Conservation (phyloP, 2,888 invertebrate species). For the Lycaena phlaeas region DNA sequence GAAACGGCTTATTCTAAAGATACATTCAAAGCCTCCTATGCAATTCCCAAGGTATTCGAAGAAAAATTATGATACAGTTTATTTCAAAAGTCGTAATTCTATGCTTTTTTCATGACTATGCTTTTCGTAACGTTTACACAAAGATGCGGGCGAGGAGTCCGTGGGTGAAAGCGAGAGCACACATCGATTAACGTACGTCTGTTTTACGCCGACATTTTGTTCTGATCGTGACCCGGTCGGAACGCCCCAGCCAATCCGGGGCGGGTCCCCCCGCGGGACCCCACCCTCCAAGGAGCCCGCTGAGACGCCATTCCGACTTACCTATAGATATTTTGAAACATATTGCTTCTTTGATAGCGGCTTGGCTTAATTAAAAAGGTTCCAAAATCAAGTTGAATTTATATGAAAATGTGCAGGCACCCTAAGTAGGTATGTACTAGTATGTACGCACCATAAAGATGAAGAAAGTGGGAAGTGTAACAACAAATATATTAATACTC, state of each 20-base stretch:
- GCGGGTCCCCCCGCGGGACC: slow-evolving; percentile 47
- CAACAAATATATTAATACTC: no score
- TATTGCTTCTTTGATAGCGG: slow-evolving; percentile 17
- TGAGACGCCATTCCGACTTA: slow-evolving; percentile 35
- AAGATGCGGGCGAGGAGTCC: no score
- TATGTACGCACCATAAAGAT: no score
- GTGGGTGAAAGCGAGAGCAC: slow-evolving; percentile 9
- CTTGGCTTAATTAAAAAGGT: slow-evolving; percentile 5
- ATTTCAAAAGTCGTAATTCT: no score
- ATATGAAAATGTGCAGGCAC: not conserved
- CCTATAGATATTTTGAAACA: slow-evolving; percentile 22
- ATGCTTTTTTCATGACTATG: no score
- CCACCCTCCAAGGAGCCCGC: slow-evolving; percentile 26
- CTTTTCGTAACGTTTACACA: no score
- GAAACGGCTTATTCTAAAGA: no score
- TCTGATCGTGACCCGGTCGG: slow-evolving; percentile 41
- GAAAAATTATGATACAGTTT: no score
- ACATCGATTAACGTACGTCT: slow-evolving; percentile 37
- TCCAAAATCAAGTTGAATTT: slow-evolving; percentile 4
- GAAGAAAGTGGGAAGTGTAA: no score
- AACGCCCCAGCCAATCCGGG: slow-evolving; percentile 34
- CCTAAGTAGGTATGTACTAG: no score
- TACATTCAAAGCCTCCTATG: no score
- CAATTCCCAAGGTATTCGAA: no score
- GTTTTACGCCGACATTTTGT: slow-evolving; percentile 43